Evolutionary conservation across 2,888 invertebrate species (phyloP).

Genomic region (Apotomis betuletana): DNA sequence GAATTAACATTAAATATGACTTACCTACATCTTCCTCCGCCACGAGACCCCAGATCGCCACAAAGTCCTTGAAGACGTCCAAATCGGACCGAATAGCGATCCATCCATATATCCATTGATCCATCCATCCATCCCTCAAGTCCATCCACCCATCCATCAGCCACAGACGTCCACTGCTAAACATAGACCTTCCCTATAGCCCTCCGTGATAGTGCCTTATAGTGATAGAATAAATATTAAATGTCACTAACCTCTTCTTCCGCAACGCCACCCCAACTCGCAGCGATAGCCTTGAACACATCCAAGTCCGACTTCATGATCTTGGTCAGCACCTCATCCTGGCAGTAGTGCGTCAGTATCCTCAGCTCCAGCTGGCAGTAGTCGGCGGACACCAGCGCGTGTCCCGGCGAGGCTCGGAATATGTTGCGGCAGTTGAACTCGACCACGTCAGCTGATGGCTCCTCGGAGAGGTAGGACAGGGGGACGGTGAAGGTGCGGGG

Average conservation of each 20-base stretch:
- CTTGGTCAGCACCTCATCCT: slow-evolving; percentile 87
- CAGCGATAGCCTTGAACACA: slow-evolving; percentile 93
- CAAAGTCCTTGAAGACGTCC: too few species aligned
- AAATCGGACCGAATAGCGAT: too few species aligned
- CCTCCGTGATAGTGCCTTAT: background rate
- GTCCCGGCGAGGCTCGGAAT: slow-evolving; percentile 85
- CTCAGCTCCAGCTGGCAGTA: slow-evolving; percentile 98
- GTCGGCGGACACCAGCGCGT: slow-evolving; percentile 93
- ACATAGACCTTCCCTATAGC: too few species aligned
- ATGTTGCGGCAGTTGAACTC: slow-evolving; percentile 87
- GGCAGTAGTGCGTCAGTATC: slow-evolving; percentile 94
- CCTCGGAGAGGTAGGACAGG: slow-evolving; percentile 56
- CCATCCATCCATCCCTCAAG: too few species aligned
- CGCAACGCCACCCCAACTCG: slow-evolving; percentile 89
- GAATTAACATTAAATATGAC: too few species aligned
- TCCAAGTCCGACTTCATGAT: slow-evolving; percentile 88
- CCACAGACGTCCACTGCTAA: too few species aligned
- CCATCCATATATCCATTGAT: too few species aligned
- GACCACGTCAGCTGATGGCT: slow-evolving; percentile 59
- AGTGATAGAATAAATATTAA: background rate
- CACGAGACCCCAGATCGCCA: too few species aligned
- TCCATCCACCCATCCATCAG: too few species aligned
- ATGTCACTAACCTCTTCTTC: slow-evolving; percentile 81
- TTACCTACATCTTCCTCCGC: too few species aligned
- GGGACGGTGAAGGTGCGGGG: slow-evolving; percentile 92